Percentiles rank a stretch among this genome's conserved stretches.
phyloP scores from a whole-genome alignment of 2,797 vertebrate species.

The Cossypha polioptera region DNA sequence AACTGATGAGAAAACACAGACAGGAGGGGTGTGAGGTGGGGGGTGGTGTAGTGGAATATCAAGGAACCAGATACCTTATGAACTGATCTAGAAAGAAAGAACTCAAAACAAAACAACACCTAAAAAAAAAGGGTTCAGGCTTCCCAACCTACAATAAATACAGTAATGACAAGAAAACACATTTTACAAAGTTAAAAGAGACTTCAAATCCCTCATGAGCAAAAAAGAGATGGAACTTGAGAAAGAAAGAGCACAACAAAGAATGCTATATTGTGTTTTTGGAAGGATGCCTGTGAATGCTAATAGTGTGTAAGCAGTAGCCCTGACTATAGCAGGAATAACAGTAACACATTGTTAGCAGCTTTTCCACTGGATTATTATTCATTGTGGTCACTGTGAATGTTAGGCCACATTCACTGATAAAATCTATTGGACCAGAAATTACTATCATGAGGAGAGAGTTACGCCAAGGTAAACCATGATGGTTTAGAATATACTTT shows the following conservation, averaged over 20 bases:
- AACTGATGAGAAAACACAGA: not conserved
- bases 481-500: not conserved
- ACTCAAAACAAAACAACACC: not conserved
- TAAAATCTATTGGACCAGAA: not conserved
- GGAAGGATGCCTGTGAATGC: not conserved
- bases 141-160: not conserved
- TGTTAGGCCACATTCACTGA: not conserved
- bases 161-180: not conserved
- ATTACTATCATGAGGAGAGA: not conserved
- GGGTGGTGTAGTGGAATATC: not conserved
- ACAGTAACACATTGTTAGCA: not conserved
- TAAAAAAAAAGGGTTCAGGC: not conserved
- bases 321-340: not conserved
- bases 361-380: not conserved
- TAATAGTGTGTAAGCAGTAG: not conserved
- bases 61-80: not conserved
- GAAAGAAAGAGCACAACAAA: not conserved
- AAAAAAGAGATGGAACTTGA: not conserved
- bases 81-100: not conserved
- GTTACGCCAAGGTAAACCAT: not conserved
- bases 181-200: not conserved
- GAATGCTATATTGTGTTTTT: not conserved
- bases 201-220: not conserved
- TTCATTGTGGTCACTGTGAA: not conserved
- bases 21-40: accelerated